Conservation (phyloP, 2,797 vertebrate species). For the Aythya fuligula region DNA sequence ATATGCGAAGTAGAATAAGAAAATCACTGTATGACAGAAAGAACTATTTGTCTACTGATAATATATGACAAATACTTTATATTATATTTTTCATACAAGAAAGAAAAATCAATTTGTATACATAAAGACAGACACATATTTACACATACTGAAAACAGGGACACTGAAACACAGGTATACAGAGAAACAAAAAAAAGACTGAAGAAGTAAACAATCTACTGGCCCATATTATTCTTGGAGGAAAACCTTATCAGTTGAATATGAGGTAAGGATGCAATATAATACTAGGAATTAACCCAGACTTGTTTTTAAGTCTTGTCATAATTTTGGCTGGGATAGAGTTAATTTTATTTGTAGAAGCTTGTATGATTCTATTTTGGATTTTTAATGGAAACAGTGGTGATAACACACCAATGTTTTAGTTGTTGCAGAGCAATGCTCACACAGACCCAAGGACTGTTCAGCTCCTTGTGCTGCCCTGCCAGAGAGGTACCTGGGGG, state of each 20-base stretch:
- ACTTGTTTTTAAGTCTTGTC: background rate
- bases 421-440: no score
- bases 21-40: background rate
- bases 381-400: no score
- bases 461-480: no score
- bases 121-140: background rate
- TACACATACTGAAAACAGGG: background rate
- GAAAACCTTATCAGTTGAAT: background rate
- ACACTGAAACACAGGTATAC: background rate
- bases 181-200: background rate
- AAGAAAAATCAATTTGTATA: background rate
- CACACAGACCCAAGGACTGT: no score
- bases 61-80: background rate
- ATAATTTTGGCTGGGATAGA: no score
- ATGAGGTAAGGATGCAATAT: background rate
- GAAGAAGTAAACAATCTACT: background rate
- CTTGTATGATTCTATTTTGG: no score
- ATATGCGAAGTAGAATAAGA: background rate
- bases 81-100: background rate
- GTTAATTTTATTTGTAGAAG: no score
- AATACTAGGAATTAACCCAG: background rate
- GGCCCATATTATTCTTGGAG: background rate
- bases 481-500: no score
- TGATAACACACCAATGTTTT: no score
- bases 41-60: background rate